Evolutionary conservation across 2,888 invertebrate species (phyloP), one percentile per base, ranked within the genome.

Genomic region (Leptopterna dolabrata): DNA sequence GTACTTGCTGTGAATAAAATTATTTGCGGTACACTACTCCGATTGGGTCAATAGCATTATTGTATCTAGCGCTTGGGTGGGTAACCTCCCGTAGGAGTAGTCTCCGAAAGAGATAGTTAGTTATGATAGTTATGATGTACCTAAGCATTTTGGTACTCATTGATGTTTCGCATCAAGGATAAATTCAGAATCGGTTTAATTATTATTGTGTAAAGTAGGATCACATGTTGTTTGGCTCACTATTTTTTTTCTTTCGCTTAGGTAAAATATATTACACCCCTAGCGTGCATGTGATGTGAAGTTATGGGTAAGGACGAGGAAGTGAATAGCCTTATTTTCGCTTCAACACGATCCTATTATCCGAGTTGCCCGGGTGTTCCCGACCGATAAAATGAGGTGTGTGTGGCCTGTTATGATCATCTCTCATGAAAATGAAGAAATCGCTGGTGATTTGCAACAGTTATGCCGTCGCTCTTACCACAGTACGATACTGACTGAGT

Each of bases 281-380:
- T 27, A 24, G 63, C 63, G 63, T 63, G 63, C 63, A 63, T 63
- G 63, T 63, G 63, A 63, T 63, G 63, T 63, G 24, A 63, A 63
- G 63, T 63, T 63, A 63, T 63, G 63, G 27, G 63, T 24, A 63
- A 63, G 63, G 63, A 63, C 63, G 63, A 27, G 63, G 63, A 11
- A 63, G 24, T 63, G 63, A 63, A 63, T 63, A 63, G 63, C 63
- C 63, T 63, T 63, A 63, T 63, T 63, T 63, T 63, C 63, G 63
- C 63, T 63, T 63, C 63, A 63, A 63, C 63, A 63, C 63, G 63
- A 6, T 63, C 63, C 63, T 63, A 63, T 63, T 63, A 63, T 63
- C 63, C 24, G 24, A 63, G 24, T 63, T 63, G 63, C 19, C 63
- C 19, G 63, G 16, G 63, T 63, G 63, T 63, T 63, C 63, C 63